These are phyloP conservation scores for Onthophagus sagittarius DNA, from an alignment of 2,888 invertebrate genomes.

Conservation along the genomic window DNA sequence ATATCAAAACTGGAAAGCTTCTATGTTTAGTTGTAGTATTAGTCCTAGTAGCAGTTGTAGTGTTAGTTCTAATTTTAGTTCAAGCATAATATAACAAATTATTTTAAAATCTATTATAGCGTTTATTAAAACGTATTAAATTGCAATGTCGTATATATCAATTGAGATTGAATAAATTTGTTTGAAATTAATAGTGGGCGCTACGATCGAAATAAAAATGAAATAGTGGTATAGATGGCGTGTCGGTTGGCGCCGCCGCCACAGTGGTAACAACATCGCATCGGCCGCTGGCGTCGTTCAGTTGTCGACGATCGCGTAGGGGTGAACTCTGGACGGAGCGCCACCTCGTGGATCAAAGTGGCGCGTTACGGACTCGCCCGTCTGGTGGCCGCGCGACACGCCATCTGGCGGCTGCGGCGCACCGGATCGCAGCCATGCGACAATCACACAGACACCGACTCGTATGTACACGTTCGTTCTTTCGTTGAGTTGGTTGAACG, in stretches of 20 bases:
- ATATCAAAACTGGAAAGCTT: no score
- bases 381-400: constrained; percentile 68
- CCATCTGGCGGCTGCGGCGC: constrained; percentile 64
- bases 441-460: constrained; percentile 46
- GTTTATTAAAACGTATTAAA: no score
- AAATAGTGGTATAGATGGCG: background rate
- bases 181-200: no score
- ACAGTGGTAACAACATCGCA: background rate
- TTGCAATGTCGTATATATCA: no score
- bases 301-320: background rate
- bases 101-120: no score
- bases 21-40: no score
- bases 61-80: no score
- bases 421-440: constrained; percentile 46
- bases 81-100: no score
- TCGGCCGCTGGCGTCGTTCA: background rate
- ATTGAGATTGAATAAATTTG: no score
- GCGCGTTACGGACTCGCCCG: constrained; percentile 68
- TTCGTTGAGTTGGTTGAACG: background rate
- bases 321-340: constrained; percentile 15
- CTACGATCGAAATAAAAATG: background rate
- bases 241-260: background rate
- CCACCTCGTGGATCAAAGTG: constrained; percentile 50
- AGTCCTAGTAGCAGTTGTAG: no score
- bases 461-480: constrained; percentile 40